phyloP scores from a whole-genome alignment of 2,113 vertebrate species.

The Syngnathus scovelli region DNA sequence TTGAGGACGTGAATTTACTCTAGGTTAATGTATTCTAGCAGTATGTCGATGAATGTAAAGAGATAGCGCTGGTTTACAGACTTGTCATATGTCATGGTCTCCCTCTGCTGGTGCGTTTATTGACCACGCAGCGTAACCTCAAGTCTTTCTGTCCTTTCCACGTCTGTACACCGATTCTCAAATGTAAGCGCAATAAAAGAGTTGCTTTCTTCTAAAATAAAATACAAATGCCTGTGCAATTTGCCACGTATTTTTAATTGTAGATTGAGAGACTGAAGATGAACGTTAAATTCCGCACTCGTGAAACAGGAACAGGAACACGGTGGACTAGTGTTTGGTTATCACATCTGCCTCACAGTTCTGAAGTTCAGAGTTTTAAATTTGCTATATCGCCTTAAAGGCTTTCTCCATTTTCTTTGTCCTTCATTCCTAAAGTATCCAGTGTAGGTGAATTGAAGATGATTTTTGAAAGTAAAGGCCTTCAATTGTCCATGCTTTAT shows the following conservation, averaged over 20 bases:
- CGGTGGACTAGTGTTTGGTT: no score
- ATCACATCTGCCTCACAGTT: not conserved
- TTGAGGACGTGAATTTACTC: not conserved
- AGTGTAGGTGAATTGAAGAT: no score
- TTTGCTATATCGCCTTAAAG: no score
- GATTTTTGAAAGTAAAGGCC: no score
- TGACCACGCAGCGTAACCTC: constrained; percentile 15
- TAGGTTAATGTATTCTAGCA: not conserved
- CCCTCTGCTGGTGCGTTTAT: constrained; percentile 64
- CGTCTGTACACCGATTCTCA: not conserved
- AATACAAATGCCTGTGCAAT: not conserved
- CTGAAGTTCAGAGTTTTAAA: not conserved
- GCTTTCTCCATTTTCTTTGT: not conserved
- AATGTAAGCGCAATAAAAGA: not conserved
- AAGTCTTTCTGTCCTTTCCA: not conserved
- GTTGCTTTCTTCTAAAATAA: not conserved
- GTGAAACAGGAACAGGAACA: no score
- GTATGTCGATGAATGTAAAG: not conserved
- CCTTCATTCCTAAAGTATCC: no score
- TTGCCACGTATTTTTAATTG: not conserved
- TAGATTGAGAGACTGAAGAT: not conserved
- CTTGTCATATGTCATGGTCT: constrained; percentile 43
- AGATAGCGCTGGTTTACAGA: not conserved
- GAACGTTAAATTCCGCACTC: not conserved
- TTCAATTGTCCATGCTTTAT: no score